Conservation (phyloP, 2,113 vertebrate genomes). For the Apaloderma vittatum region DNA sequence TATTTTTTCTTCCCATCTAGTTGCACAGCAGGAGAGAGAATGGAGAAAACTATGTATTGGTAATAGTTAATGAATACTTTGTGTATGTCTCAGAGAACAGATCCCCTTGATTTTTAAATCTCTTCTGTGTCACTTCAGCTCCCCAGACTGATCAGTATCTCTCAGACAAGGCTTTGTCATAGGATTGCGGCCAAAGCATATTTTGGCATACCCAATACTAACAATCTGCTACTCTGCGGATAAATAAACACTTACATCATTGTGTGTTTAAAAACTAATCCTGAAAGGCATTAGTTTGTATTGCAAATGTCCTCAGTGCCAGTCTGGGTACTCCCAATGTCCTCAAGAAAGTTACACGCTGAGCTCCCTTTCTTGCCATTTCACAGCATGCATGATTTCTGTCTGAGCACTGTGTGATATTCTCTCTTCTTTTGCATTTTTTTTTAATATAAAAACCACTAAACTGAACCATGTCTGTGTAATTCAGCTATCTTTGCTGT, state of each 20-base stretch:
- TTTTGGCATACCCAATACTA: conserved; percentile 21
- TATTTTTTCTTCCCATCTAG: background rate
- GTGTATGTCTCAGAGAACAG: conserved; percentile 2
- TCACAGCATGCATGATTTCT: background rate
- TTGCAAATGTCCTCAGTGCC: conserved; percentile 33
- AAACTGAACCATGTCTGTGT: background rate
- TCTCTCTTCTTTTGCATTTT: background rate
- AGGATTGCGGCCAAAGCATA: conserved; percentile 17
- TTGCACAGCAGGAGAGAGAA: background rate
- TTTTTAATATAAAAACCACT: background rate
- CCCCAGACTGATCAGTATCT: conserved; percentile 59
- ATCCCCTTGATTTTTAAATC: conserved; percentile 23
- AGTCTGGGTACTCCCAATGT: background rate
- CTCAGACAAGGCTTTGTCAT: conserved; percentile 55
- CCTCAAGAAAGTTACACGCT: background rate
- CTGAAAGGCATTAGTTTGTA: conserved; percentile 41
- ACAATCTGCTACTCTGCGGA: conserved; percentile 27
- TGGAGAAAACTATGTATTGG: background rate
- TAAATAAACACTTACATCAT: conserved; percentile 57
- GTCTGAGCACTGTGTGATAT: background rate
- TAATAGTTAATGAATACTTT: conserved; percentile 21
- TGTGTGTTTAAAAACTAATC: conserved; percentile 63
- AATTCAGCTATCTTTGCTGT: background rate
- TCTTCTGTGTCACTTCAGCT: conserved; percentile 46
- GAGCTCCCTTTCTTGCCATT: background rate